Evolutionary conservation across 2,888 invertebrate genomes (phyloP).

Genomic region (Timema cristinae): DNA sequence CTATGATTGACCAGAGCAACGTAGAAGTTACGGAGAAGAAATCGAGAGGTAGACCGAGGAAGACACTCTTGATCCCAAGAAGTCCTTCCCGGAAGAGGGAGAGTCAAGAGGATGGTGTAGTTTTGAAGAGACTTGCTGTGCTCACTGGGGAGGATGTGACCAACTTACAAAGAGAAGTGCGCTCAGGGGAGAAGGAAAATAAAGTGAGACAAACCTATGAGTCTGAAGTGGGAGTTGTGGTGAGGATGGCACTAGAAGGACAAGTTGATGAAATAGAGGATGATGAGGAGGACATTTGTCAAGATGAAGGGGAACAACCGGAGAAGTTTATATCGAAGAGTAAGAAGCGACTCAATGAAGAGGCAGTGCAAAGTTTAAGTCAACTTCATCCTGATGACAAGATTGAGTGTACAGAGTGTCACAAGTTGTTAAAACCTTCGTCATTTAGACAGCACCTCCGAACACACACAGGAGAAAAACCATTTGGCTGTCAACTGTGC

Average conservation of each 20-base stretch:
- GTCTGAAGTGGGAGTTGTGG: constrained; percentile 22
- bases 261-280: constrained; percentile 4
- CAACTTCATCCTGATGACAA: constrained; percentile 29
- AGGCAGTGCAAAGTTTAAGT: constrained; percentile 23
- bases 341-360: constrained; percentile 22
- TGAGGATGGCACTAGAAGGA: constrained; percentile 18
- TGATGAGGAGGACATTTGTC: constrained; percentile 14
- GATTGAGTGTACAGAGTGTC: constrained; percentile 32
- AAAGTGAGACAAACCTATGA: constrained; percentile 20
- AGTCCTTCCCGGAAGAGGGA: background rate
- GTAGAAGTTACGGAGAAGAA: constrained; percentile 20
- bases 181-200: constrained; percentile 31
- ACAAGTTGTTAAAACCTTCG: constrained; percentile 31
- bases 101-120: background rate
- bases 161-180: constrained; percentile 26
- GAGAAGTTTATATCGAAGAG: constrained; percentile 22
- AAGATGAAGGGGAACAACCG: constrained; percentile 18
- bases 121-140: background rate
- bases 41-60: constrained; percentile 28
- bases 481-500: constrained; percentile 36
- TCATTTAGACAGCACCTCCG: constrained; percentile 34
- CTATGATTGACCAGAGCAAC: constrained; percentile 14
- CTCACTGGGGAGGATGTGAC: constrained; percentile 19
- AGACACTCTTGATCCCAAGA: constrained; percentile 10
- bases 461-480: constrained; percentile 36